phyloP scores from a whole-genome alignment of 2,113 vertebrate species.

The Microcebus ravelobensis region DNA sequence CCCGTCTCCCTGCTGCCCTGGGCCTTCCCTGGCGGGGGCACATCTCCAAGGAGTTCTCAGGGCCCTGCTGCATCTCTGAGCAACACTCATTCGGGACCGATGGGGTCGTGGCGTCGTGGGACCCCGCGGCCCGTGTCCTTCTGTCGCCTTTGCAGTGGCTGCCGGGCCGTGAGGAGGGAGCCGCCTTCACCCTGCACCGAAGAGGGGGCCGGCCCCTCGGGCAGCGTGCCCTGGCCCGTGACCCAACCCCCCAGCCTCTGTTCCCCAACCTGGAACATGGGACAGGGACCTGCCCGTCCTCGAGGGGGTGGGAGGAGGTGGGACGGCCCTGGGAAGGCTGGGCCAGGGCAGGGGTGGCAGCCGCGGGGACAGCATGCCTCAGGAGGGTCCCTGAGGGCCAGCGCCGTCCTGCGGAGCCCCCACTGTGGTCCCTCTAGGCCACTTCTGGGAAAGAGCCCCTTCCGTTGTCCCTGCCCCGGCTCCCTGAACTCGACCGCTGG shows the following conservation, averaged over 20 bases:
- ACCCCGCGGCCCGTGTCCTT: rapidly evolving
- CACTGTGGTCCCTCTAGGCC: rapidly evolving
- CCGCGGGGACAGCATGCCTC: background rate
- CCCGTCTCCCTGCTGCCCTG: rapidly evolving
- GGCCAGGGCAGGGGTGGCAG: background rate
- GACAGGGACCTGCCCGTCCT: rapidly evolving
- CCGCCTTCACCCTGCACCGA: too few species aligned
- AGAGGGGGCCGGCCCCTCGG: too few species aligned
- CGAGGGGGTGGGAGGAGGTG: rapidly evolving
- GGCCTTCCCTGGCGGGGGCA: rapidly evolving
- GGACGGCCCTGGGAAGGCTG: background rate
- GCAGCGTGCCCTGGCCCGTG: rapidly evolving
- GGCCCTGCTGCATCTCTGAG: rapidly evolving
- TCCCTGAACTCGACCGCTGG: background rate
- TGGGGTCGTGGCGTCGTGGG: rapidly evolving
- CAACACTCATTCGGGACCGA: background rate
- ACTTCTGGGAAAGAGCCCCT: too few species aligned
- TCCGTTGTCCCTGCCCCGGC: rapidly evolving
- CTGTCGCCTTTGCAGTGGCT: background rate
- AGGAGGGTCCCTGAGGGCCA: background rate
- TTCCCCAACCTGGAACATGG: background rate
- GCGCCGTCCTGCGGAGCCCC: rapidly evolving
- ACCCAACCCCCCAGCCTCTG: background rate
- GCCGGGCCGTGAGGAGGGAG: too few species aligned
- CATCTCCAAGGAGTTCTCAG: background rate